A percentile compares a stretch with the other conserved stretches of the same genome.
Conservation (phyloP, 2,113 vertebrate genomes). For the Lampris incognitus region DNA sequence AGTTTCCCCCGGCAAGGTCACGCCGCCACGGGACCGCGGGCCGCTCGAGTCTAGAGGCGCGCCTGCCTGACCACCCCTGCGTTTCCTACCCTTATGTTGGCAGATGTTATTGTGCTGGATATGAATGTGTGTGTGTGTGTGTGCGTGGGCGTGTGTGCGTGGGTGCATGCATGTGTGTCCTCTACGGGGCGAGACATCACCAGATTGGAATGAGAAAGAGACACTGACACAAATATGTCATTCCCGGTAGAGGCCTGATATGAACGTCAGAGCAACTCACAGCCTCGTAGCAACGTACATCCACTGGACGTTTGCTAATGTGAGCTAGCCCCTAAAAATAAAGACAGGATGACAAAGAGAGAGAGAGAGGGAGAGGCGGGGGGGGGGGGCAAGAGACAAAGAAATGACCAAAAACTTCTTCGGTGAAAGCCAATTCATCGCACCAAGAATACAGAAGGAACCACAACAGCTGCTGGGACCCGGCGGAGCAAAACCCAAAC, state of each 20-base stretch:
- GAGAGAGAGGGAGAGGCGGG: neutral
- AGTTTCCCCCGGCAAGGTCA: conserved; percentile 72
- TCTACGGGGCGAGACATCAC: conserved; percentile 46
- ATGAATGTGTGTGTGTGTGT: conserved; percentile 8
- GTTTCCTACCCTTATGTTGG: conserved; percentile 56
- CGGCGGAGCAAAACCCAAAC: neutral
- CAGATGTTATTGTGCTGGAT: conserved; percentile 22
- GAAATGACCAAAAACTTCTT: conserved; percentile 20
- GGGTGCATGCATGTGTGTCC: conserved; percentile 8
- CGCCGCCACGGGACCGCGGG: conserved; percentile 61
- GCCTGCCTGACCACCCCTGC: conserved; percentile 31
- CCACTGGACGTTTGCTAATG: conserved; percentile 22
- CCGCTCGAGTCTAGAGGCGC: conserved; percentile 27
- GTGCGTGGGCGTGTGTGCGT: conserved; percentile 12
- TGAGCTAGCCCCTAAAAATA: conserved; percentile 24
- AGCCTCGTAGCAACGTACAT: neutral
- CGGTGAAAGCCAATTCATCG: conserved; percentile 4
- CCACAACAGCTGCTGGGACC: too few species aligned
- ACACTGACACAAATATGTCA: conserved; percentile 68
- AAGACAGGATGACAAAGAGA: conserved; percentile 31
- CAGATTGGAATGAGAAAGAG: conserved; percentile 63
- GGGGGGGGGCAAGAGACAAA: neutral
- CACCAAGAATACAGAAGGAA: neutral
- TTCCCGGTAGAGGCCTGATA: conserved; percentile 45
- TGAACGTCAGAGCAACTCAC: conserved; percentile 12